Conservation (phyloP, 2,888 invertebrate species). For the Ganaspis brasiliensis region DNA sequence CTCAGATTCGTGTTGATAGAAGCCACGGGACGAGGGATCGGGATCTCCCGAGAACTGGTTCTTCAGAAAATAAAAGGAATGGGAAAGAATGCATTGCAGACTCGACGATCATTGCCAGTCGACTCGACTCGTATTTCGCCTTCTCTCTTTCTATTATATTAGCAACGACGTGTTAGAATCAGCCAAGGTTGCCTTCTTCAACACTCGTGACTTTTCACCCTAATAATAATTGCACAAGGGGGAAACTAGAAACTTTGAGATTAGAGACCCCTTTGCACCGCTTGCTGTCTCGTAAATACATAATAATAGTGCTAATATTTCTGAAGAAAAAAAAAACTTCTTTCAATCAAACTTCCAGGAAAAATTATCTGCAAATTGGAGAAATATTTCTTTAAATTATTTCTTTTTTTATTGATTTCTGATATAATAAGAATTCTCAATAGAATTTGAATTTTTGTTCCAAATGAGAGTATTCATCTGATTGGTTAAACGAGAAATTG, state of each 20-base stretch:
- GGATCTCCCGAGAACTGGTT: slow-evolving; percentile 33
- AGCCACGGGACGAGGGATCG: not conserved
- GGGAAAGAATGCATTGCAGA: slow-evolving; percentile 24
- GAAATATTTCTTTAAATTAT: too few relatives aligned
- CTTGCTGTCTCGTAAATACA: not conserved
- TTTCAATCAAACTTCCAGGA: too few relatives aligned
- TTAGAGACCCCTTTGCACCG: not conserved
- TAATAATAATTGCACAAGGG: not conserved
- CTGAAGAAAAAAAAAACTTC: not conserved
- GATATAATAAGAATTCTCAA: too few relatives aligned
- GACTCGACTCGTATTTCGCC: slow-evolving; percentile 45
- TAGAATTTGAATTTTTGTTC: too few relatives aligned
- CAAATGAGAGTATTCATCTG: too few relatives aligned
- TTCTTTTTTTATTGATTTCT: too few relatives aligned
- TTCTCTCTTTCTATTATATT: slow-evolving; percentile 47
- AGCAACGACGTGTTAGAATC: slow-evolving; percentile 2
- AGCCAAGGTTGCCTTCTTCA: slow-evolving; percentile 47
- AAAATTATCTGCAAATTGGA: too few relatives aligned
- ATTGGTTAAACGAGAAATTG: too few relatives aligned
- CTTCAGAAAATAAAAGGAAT: slow-evolving; percentile 12
- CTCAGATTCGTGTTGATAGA: slow-evolving; percentile 4
- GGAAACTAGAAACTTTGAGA: not conserved
- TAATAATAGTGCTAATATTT: slow-evolving; percentile 4
- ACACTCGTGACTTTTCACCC: slow-evolving; percentile 28
- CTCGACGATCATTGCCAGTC: slow-evolving; percentile 6